Conservation (phyloP, 2,888 invertebrate genomes). For the Rhopalosiphum nymphaeae region DNA sequence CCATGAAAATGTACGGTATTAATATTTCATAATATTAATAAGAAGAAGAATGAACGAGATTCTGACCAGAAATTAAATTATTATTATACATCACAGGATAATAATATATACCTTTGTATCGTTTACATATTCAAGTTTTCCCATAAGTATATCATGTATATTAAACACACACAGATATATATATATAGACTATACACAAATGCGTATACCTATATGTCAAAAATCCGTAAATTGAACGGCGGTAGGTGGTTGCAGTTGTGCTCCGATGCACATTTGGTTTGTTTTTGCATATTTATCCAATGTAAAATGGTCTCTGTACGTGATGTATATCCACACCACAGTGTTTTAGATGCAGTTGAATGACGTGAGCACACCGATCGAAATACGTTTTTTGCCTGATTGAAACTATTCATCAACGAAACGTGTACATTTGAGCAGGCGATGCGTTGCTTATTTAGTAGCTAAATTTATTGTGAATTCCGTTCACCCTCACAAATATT, state of each 20-base stretch:
- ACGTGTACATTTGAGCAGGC: not conserved
- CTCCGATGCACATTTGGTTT: not conserved
- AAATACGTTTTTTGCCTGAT: not conserved
- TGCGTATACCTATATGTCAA: not conserved
- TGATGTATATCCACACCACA: not conserved
- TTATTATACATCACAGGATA: not conserved
- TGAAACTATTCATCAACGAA: slow-evolving; percentile 14
- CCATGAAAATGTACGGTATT: not conserved
- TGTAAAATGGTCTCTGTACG: not conserved
- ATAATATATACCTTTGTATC: not conserved
- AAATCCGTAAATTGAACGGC: not conserved
- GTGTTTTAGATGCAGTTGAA: not conserved
- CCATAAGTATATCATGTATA: not conserved
- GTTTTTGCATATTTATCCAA: not conserved
- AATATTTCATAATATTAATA: not conserved
- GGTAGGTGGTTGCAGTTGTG: not conserved
- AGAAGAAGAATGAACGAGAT: not conserved
- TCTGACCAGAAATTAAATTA: not conserved
- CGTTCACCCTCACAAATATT: not conserved
- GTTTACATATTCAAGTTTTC: not conserved
- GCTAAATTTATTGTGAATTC: slow-evolving; percentile 4
- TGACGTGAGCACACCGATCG: not conserved
- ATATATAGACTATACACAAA: not conserved
- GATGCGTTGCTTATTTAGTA: not conserved
- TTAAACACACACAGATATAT: not conserved